Evolutionary conservation across 2,113 vertebrate species (phyloP), one percentile per base, ranked within the genome.

Genomic region (Eonycteris spelaea): DNA sequence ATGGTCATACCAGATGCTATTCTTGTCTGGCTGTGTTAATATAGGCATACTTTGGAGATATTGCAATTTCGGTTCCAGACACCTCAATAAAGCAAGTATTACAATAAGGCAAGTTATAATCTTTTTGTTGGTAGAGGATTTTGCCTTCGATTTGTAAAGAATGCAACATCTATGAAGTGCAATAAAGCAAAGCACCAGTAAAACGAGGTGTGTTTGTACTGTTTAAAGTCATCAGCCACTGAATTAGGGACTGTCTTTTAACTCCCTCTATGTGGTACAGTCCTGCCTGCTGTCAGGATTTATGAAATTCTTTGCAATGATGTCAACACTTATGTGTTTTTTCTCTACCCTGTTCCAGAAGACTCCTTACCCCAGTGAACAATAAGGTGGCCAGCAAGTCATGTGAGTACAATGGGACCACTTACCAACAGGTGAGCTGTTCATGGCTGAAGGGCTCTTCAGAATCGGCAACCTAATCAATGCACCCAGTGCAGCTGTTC

Each of bases 401-500:
- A 1, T 99, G 99, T 61, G 98, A 99, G 80, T 99, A 99, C 95
- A 98, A 98, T 1, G 98, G 99, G 74, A 98, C 98, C 48, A 98
- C 98, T 87, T 99, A 99, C 95, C 98, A 98, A 61, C 99, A 99
- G 99, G 98, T 0, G 99, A 99, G 93, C 98, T 99, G 93, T 99
- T 99, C 92, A 95, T 98, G 96, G 98, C 98, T 48, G 98, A 99
- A 90, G 99, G 99, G 13, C 98, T 99, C 53, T 99, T 98, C 98
- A 98, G 95, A 98, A 98, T 92, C 98, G 98, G 74, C 99, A 99
- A 97, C 97, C 98, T 91, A 99, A 99, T 97, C 99, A 99, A 38
- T 99, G 99, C 79, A 98, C 98, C 86, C 99, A 99, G 94, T 99
- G 99, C 97, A 99, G 98, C 95, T 99, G 99, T 96, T 99, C 99